phyloP scores from a whole-genome alignment of 2,888 invertebrate genomes.

The Ormyrus thymus region DNA sequence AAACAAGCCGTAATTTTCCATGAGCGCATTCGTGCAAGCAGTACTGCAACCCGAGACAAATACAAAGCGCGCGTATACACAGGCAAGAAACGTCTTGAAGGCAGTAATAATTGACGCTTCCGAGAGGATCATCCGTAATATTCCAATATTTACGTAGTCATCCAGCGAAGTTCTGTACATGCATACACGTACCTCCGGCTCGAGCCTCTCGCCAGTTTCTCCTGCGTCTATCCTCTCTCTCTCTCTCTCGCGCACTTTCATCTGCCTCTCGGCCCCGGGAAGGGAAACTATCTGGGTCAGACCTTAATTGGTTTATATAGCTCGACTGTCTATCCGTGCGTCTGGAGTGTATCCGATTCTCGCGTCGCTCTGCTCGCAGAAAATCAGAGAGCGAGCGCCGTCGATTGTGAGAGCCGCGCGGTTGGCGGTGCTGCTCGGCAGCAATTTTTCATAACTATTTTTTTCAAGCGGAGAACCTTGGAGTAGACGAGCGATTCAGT shows the following conservation, averaged over 20 bases:
- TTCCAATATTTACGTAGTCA: constrained; percentile 52
- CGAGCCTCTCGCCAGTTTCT: constrained; percentile 11
- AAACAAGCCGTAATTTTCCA: too few relatives aligned
- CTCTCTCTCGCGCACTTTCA: constrained; percentile 5
- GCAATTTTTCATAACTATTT: neutral
- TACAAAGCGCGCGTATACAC: neutral
- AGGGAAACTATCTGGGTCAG: constrained; percentile 63
- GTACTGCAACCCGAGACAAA: neutral
- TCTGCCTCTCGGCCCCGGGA: constrained; percentile 36
- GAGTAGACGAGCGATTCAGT: too few relatives aligned
- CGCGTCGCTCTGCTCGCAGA: constrained; percentile 57
- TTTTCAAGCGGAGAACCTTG: neutral
- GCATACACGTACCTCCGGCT: constrained; percentile 9
- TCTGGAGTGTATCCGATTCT: constrained; percentile 58
- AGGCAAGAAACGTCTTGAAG: constrained; percentile 4
- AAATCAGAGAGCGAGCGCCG: constrained; percentile 51
- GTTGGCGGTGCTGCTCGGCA: neutral
- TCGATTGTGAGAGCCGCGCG: neutral
- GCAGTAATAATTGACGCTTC: constrained; percentile 48
- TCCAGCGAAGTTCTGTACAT: constrained; percentile 14
- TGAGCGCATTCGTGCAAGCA: too few relatives aligned
- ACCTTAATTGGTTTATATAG: constrained; percentile 64
- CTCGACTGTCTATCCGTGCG: constrained; percentile 57
- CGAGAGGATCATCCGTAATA: constrained; percentile 47
- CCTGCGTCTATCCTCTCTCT: constrained; percentile 24